Conservation (phyloP, 1,140 invertebrate genomes). For the Drosophila subobscura region DNA sequence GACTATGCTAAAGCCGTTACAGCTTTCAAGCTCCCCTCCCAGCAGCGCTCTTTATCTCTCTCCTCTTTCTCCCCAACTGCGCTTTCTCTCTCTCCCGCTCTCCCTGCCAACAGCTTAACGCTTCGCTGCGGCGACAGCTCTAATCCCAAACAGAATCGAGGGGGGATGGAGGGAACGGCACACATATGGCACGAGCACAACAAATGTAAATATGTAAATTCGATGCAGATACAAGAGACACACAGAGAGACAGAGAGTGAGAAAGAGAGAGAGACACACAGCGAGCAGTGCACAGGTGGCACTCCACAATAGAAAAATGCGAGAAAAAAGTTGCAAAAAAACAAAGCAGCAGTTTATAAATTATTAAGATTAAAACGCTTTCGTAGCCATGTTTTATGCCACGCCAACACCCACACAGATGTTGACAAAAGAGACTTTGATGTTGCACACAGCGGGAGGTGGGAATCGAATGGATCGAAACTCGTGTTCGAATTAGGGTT, state of each 20-base stretch:
- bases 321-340: constrained; percentile 1
- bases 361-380: constrained; percentile 68
- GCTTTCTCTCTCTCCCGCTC: constrained; percentile 1
- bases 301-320: neutral
- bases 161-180: neutral
- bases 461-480: constrained; percentile 1
- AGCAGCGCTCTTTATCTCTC: too few relatives aligned
- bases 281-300: too few relatives aligned
- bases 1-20: constrained; percentile 16
- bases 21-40: neutral
- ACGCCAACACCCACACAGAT: constrained; percentile 14
- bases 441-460: constrained; percentile 13
- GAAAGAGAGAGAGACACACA: constrained; percentile 6
- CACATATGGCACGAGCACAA: constrained; percentile 22
- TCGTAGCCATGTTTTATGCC: neutral
- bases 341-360: constrained; percentile 65
- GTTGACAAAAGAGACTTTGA: constrained; percentile 38
- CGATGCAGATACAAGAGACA: constrained; percentile 43
- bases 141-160: constrained; percentile 29
- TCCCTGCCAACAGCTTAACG: constrained; percentile 58
- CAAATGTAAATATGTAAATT: constrained; percentile 72
- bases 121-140: constrained; percentile 44
- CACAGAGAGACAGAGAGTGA: constrained; percentile 11
- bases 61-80: too few relatives aligned
- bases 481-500: constrained; percentile 21